Base-by-base conservation (phyloP, 2,888 invertebrate species). In the Agriotes lineatus region DNA sequence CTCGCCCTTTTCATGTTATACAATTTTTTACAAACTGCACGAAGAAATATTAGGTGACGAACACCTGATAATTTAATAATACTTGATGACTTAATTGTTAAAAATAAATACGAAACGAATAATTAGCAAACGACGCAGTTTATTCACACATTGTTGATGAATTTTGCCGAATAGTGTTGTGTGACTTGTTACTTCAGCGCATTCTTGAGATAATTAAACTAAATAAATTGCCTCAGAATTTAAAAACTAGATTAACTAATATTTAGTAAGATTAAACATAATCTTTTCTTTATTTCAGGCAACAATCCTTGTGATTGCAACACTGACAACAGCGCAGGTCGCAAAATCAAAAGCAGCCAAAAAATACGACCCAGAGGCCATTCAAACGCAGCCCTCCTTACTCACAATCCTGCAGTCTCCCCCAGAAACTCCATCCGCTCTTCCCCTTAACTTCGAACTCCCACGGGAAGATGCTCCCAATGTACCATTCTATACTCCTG, bases 401-500 rank as follows among this genome's bases (percentile, higher is more conserved):
- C 6, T 54, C 12, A 22, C 56, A 20, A 42, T 70, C 72, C 2
- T 76, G 72, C 70, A 72, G 72, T 59, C 42, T 54, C 52, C 72
- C 2, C n/a, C 56, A 63, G 62, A 52, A 5, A 59, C 62, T 7
- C 64, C 63, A 35, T 72, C 72, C 9, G 45, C 61, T 48, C 20
- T 80, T 35, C 75, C 81, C 0, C 70, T 80, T 3, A 75, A 73
- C 14, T 75, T 82, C 25, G 77, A 82, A 68, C 65, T 83, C 12
- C 83, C 84, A 1, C 76, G 74, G 56, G 69, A 76, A 39, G 80
- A 81, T 61, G 59, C 72, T 7, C 74, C 80, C 7, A 69, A 70
- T n/a, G 56, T 79, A 12, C 81, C 80, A 2, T 84, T 84, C 73
- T 78, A 77, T 72, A 75, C 76, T n/a, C 75, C 78, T 9, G 80